A percentile compares a stretch with the other conserved stretches of the same genome.
Evolutionary conservation across 1,140 invertebrate genomes (phyloP).

Genomic region (Drosophila azteca): DNA sequence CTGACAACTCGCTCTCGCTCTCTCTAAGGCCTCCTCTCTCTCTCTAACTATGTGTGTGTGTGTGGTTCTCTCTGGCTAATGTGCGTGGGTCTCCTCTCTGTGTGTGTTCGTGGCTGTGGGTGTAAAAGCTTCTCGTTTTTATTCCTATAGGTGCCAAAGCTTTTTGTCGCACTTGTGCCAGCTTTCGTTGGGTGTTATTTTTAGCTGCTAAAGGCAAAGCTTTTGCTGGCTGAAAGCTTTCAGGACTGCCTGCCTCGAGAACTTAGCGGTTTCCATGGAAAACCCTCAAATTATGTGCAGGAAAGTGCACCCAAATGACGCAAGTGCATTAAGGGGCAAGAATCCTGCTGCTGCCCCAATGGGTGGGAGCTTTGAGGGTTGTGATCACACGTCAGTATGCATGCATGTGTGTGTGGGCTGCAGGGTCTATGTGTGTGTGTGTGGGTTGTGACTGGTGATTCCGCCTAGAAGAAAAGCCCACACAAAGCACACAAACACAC

Average conservation of each 20-base stretch:
- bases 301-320: conserved; percentile 45
- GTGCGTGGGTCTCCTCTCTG: conserved; percentile 3
- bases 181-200: conserved; percentile 59
- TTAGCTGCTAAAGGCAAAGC: conserved; percentile 33
- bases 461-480: conserved; percentile 47
- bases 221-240: conserved; percentile 37
- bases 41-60: conserved; percentile 6
- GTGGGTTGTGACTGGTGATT: conserved; percentile 26
- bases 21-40: too few species aligned
- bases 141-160: conserved; percentile 16
- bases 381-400: conserved; percentile 13
- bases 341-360: not conserved
- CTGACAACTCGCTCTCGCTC: too few species aligned
- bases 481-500: conserved; percentile 23
- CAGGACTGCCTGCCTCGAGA: conserved; percentile 39
- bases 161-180: conserved; percentile 19
- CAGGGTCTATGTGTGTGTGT: conserved; percentile 8
- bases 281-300: not conserved
- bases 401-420: conserved; percentile 12
- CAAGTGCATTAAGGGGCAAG: conserved; percentile 22
- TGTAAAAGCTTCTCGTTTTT: conserved; percentile 34
- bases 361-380: conserved; percentile 18
- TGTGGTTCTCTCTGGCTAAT: not conserved
- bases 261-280: conserved; percentile 24
- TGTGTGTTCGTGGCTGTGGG: conserved; percentile 13